Evolutionary conservation across 1,140 invertebrate species (phyloP).

Genomic region (Hypothenemus hampei): DNA sequence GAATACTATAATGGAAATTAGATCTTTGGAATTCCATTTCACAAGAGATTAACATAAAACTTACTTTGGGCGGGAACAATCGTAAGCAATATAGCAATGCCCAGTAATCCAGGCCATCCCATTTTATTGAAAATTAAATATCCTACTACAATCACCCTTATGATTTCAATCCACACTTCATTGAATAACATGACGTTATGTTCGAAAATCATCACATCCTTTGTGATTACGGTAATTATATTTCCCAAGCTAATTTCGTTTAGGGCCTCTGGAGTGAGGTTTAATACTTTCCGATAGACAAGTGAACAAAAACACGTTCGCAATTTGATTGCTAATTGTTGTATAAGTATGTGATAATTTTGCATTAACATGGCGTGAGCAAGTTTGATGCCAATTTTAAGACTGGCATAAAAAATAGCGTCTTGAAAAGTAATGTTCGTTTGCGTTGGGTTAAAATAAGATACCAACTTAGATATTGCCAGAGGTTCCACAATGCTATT

Average conservation of each 20-base stretch:
- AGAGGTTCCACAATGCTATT: constrained; percentile 28
- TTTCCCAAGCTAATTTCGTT: constrained; percentile 74
- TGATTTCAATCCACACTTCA: constrained; percentile 73
- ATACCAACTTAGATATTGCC: constrained; percentile 31
- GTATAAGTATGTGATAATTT: constrained; percentile 67
- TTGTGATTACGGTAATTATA: constrained; percentile 84
- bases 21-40: background rate
- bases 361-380: constrained; percentile 48
- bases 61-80: constrained; percentile 79
- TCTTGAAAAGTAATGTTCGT: constrained; percentile 29
- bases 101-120: constrained; percentile 67
- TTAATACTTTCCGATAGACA: constrained; percentile 74
- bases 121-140: constrained; percentile 73
- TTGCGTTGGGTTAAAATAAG: constrained; percentile 34
- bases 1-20: constrained; percentile 20
- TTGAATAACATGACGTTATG: constrained; percentile 62
- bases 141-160: constrained; percentile 69
- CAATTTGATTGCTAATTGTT: constrained; percentile 74
- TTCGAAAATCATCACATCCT: constrained; percentile 75
- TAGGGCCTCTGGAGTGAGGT: constrained; percentile 63
- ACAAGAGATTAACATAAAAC: background rate
- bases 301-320: constrained; percentile 71
- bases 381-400: constrained; percentile 27
- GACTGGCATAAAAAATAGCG: constrained; percentile 25
- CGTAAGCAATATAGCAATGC: constrained; percentile 68